A percentile compares a stretch with the other conserved stretches of the same genome.
Evolutionary conservation across 2,113 vertebrate species (phyloP).

Genomic region (Leptocoma aspasia): DNA sequence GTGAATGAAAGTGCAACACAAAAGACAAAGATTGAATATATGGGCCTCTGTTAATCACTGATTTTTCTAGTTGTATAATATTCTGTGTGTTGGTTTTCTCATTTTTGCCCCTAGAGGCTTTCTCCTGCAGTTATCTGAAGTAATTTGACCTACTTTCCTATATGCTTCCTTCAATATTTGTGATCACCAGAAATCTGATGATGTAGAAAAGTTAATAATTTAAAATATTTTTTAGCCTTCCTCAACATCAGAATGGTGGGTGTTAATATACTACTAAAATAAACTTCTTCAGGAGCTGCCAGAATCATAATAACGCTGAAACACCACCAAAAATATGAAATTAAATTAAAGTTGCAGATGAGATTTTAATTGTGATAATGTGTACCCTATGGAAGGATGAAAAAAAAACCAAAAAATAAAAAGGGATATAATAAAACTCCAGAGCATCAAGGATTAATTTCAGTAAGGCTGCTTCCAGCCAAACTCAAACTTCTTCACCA

Average conservation of each 20-base stretch:
- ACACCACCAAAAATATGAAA: neutral
- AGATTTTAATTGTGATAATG: neutral
- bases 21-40: neutral
- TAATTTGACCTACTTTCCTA: neutral
- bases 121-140: neutral
- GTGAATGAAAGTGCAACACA: neutral
- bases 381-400: neutral
- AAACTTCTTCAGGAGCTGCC: neutral
- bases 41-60: neutral
- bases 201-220: neutral
- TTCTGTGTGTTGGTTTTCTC: neutral
- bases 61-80: neutral
- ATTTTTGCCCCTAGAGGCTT: neutral
- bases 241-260: neutral
- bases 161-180: neutral
- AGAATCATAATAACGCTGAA: neutral
- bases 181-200: neutral
- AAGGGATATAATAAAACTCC: neutral
- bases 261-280: neutral
- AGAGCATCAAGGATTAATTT: neutral
- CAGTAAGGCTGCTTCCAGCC: neutral
- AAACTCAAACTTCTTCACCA: neutral
- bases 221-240: neutral
- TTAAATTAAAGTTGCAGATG: neutral
- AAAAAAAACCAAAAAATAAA: neutral